Evolutionary conservation across 2,888 invertebrate species (phyloP).

Genomic region (Diarsia brunnea): DNA sequence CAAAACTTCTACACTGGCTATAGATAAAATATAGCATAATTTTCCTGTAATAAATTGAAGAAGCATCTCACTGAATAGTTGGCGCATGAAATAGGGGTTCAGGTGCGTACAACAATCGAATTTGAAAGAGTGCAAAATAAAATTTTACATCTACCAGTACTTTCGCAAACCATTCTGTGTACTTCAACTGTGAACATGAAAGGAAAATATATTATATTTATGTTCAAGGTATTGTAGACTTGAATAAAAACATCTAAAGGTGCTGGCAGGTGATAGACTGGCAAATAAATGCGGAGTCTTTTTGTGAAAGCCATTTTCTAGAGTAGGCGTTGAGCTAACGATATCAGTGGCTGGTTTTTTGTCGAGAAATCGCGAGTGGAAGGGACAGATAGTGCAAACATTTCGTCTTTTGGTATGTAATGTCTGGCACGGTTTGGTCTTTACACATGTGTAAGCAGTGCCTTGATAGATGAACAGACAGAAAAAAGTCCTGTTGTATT

Average conservation of each 20-base stretch:
- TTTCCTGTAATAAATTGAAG: constrained; percentile 12
- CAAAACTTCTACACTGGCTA: not conserved
- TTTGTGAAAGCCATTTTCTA: constrained; percentile 34
- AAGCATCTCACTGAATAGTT: constrained; percentile 32
- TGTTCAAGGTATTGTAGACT: constrained; percentile 4
- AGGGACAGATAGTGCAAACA: not conserved
- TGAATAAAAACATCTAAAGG: constrained; percentile 15
- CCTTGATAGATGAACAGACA: not conserved
- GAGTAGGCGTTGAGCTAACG: constrained; percentile 7
- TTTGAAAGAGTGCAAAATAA: constrained; percentile 72
- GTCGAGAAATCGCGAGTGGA: constrained; percentile 1
- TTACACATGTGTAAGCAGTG: not conserved
- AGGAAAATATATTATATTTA: constrained; percentile 12
- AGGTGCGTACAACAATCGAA: constrained; percentile 70
- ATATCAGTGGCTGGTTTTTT: constrained; percentile 32
- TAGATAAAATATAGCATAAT: too few species aligned
- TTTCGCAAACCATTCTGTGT: constrained; percentile 45
- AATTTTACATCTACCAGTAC: constrained; percentile 61
- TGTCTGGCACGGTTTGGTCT: not conserved
- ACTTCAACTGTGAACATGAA: constrained; percentile 4
- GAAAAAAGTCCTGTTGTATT: not conserved
- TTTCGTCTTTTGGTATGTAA: not conserved
- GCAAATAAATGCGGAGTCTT: constrained; percentile 18
- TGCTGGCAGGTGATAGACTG: constrained; percentile 23
- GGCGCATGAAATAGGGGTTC: constrained; percentile 45